These are phyloP conservation scores for Trisateles emortualis DNA, from an alignment of 2,888 invertebrate species.

Conservation along the genomic window DNA sequence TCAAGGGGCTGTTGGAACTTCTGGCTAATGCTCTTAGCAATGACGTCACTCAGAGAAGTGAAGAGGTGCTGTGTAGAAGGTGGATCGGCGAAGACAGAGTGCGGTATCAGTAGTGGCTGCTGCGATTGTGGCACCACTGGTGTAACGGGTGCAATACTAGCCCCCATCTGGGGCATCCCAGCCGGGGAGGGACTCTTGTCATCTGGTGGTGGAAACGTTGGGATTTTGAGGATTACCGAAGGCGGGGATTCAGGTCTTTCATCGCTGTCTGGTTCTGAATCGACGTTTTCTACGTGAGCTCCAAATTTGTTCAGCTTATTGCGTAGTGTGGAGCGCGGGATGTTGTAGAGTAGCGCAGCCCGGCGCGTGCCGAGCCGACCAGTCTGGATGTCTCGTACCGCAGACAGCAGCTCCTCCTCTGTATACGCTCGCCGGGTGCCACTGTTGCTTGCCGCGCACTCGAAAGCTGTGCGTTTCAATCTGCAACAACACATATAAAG, in stretches of 20 bases:
- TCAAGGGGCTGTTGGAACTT: constrained; percentile 90
- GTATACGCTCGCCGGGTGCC: constrained; percentile 94
- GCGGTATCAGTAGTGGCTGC: constrained; percentile 73
- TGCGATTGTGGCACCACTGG: constrained; percentile 78
- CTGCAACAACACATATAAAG: constrained; percentile 68
- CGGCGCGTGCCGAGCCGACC: constrained; percentile 97
- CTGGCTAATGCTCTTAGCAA: constrained; percentile 96
- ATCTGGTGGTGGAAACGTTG: constrained; percentile 92
- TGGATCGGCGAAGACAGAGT: constrained; percentile 83
- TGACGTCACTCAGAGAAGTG: constrained; percentile 93
- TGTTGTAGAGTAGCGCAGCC: constrained; percentile 98
- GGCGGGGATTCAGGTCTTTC: constrained; percentile 86
- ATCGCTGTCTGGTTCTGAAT: constrained; percentile 85
- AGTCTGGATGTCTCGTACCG: constrained; percentile 97
- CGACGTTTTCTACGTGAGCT: constrained; percentile 90
- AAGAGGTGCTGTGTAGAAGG: constrained; percentile 87
- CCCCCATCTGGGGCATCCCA: constrained; percentile 25
- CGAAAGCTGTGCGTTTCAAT: constrained; percentile 72
- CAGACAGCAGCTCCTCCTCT: constrained; percentile 97
- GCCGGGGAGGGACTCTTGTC: constrained; percentile 81
- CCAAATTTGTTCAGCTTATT: constrained; percentile 96
- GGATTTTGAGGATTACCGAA: constrained; percentile 95
- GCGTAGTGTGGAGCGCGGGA: constrained; percentile 97
- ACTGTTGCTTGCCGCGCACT: constrained; percentile 77
- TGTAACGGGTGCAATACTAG: constrained; percentile 75